phyloP scores from a whole-genome alignment of 2,888 invertebrate genomes.

The Idaea biselata region DNA sequence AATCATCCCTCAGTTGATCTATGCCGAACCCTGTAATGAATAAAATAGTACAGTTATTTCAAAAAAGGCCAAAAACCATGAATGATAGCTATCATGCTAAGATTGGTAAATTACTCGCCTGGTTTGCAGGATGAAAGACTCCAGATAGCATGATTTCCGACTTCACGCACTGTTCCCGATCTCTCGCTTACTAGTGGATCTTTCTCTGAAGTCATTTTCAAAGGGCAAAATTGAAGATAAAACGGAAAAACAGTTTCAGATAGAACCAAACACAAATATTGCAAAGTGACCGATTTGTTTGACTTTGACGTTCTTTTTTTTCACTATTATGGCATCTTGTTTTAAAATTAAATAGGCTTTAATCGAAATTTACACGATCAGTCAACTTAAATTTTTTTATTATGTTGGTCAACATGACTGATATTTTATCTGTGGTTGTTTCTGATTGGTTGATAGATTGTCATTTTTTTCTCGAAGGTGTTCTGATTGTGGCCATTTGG shows the following conservation, averaged over 20 bases:
- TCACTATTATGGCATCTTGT: background rate
- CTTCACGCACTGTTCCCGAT: constrained; percentile 84
- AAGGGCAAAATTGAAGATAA: background rate
- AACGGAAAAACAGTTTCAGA: background rate
- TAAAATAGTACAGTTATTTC: background rate
- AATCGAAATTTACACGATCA: background rate
- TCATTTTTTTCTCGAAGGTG: no score
- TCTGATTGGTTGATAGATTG: background rate
- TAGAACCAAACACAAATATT: no score
- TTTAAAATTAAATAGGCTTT: no score
- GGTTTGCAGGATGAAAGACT: constrained; percentile 99
- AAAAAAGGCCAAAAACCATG: background rate
- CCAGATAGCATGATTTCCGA: constrained; percentile 97
- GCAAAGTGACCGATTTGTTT: no score
- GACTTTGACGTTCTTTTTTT: background rate
- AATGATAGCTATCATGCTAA: constrained; percentile 1
- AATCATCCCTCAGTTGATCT: constrained; percentile 96
- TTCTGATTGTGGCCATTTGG: no score
- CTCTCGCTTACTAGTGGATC: constrained; percentile 73
- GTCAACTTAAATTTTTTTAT: background rate
- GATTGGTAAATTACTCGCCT: constrained; percentile 75
- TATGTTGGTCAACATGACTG: background rate
- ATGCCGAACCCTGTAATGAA: constrained; percentile 93
- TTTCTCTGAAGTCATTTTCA: constrained; percentile 62
- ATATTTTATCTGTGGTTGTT: background rate